These are phyloP conservation scores for Anguilla megastoma DNA, from an alignment of 2,797 vertebrate genomes.

Conservation along the genomic window DNA sequence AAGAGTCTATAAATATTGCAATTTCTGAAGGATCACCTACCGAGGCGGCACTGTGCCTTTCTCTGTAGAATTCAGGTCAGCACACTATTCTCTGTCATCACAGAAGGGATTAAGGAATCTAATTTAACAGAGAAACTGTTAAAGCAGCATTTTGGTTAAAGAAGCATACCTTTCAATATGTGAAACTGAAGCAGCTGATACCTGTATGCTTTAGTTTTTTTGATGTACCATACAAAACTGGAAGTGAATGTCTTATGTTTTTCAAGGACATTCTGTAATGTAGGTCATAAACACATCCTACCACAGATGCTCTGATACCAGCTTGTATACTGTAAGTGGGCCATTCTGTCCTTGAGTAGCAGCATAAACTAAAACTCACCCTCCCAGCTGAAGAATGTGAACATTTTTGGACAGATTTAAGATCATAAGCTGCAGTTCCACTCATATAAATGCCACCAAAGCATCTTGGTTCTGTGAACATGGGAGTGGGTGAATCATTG, in stretches of 20 bases:
- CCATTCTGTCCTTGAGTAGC: conserved; percentile 9
- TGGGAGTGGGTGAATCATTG: not conserved
- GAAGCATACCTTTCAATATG: not conserved
- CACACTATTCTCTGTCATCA: not conserved
- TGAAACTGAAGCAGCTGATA: not conserved
- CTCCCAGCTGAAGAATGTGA: conserved; percentile 3
- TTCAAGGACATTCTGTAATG: conserved; percentile 19
- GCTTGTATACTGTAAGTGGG: conserved; percentile 13
- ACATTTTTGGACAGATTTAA: not conserved
- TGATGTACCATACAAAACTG: not conserved
- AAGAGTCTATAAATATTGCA: conserved; percentile 23
- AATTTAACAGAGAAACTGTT: conserved; percentile 2
- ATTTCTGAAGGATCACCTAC: conserved; percentile 4
- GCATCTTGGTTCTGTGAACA: not conserved
- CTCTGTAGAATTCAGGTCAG: conserved; percentile 12
- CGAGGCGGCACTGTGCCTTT: not conserved
- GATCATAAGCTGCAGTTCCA: not conserved
- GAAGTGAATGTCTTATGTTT: not conserved
- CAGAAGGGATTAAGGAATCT: conserved; percentile 12
- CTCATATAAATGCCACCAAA: not conserved
- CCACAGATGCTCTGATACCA: not conserved
- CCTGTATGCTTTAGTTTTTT: not conserved
- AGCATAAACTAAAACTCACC: not conserved
- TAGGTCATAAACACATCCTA: conserved; percentile 17
- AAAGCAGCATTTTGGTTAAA: not conserved